Conservation (phyloP, 1,140 invertebrate species). For the Nomia melanderi region DNA sequence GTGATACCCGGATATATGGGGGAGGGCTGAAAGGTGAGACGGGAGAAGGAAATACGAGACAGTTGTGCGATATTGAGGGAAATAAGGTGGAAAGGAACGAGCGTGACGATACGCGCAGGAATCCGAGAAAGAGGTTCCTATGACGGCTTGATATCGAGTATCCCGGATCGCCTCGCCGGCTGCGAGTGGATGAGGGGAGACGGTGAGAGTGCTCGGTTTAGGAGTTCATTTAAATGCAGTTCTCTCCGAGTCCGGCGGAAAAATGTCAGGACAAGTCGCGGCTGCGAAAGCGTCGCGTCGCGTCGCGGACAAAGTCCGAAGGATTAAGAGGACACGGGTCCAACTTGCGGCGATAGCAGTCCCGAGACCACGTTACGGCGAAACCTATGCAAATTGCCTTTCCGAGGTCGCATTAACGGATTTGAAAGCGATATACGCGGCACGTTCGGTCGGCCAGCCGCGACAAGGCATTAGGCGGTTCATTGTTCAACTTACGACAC, state of each 20-base stretch:
- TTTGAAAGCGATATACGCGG: slow-evolving; percentile 78
- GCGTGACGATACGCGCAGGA: neutral
- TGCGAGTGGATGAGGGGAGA: slow-evolving; percentile 8
- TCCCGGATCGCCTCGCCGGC: neutral
- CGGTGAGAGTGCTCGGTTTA: neutral
- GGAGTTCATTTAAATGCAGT: slow-evolving; percentile 52
- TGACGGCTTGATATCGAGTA: slow-evolving; percentile 31
- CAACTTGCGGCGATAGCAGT: slow-evolving; percentile 58
- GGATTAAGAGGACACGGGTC: slow-evolving; percentile 57
- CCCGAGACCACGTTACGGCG: slow-evolving; percentile 51
- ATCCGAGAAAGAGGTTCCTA: slow-evolving; percentile 14
- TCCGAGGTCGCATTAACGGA: slow-evolving; percentile 75
- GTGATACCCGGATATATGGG: neutral
- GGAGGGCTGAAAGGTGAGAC: neutral
- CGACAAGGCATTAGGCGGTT: slow-evolving; percentile 30
- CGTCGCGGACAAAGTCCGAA: slow-evolving; percentile 55
- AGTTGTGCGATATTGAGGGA: neutral
- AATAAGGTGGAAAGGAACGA: neutral
- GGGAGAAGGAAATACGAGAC: neutral
- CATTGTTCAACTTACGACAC: slow-evolving; percentile 32
- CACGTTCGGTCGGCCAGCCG: slow-evolving; percentile 57
- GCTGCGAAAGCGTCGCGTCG: slow-evolving; percentile 42
- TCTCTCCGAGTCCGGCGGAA: slow-evolving; percentile 1
- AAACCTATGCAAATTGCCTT: slow-evolving; percentile 76
- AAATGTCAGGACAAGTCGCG: slow-evolving; percentile 1